These are phyloP conservation scores for Ruditapes philippinarum DNA, from an alignment of 1,140 invertebrate genomes.

Conservation along the genomic window DNA sequence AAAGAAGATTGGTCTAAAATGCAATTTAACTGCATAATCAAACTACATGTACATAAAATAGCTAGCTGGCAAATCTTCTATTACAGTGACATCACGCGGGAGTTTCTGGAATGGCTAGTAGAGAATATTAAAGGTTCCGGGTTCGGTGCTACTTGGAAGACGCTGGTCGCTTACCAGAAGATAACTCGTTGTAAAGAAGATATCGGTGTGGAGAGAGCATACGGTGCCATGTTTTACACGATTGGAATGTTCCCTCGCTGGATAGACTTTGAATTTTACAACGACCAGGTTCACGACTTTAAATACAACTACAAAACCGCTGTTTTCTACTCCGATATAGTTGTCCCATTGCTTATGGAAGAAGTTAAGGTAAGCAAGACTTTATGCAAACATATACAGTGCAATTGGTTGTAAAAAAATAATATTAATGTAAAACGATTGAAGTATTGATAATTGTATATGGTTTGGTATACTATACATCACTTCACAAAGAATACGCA, in stretches of 20 bases:
- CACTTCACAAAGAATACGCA: too few relatives aligned
- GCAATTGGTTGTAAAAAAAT: too few relatives aligned
- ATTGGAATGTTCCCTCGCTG: conserved; percentile 77
- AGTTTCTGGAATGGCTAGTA: conserved; percentile 54
- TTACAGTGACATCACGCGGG: conserved; percentile 61
- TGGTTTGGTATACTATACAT: too few relatives aligned
- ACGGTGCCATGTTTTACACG: conserved; percentile 66
- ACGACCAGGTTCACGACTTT: conserved; percentile 72
- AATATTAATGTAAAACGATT: too few relatives aligned
- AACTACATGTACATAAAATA: too few relatives aligned
- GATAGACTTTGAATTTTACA: conserved; percentile 78
- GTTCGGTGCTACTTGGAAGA: conserved; percentile 65
- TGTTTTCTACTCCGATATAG: conserved; percentile 70
- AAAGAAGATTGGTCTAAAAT: too few relatives aligned
- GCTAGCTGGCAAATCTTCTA: too few relatives aligned
- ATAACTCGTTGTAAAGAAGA: conserved; percentile 65
- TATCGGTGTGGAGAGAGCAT: conserved; percentile 68
- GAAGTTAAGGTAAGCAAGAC: conserved; percentile 26
- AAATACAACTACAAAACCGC: conserved; percentile 71
- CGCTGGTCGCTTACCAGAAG: conserved; percentile 66
- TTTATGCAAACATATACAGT: too few relatives aligned
- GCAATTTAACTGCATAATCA: too few relatives aligned
- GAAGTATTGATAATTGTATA: too few relatives aligned
- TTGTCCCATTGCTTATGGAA: conserved; percentile 62
- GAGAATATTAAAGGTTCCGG: conserved; percentile 57